These are phyloP conservation scores for Salpingus planirostris DNA, from an alignment of 2,888 invertebrate genomes.

Conservation along the genomic window DNA sequence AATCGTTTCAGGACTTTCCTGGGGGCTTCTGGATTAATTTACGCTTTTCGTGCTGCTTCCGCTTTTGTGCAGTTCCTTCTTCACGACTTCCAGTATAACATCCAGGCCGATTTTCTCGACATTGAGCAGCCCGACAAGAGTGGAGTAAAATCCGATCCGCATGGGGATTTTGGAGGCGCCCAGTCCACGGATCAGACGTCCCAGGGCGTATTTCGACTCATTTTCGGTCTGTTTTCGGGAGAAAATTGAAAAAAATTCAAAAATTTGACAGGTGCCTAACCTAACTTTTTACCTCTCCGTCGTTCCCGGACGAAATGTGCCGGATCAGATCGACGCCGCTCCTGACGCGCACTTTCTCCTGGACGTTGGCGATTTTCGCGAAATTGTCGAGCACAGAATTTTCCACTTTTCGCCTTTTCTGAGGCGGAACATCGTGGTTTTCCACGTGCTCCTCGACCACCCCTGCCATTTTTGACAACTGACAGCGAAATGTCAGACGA, in stretches of 20 bases:
- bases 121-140: constrained; percentile 54
- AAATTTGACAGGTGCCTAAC: constrained; percentile 17
- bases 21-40: no score
- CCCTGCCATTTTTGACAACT: no score
- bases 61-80: constrained; percentile 54
- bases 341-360: constrained; percentile 38
- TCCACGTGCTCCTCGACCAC: constrained; percentile 16
- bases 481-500: no score
- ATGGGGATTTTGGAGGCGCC: constrained; percentile 57
- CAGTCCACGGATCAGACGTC: constrained; percentile 61
- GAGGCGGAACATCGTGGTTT: constrained; percentile 10
- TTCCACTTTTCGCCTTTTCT: constrained; percentile 27
- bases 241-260: constrained; percentile 27
- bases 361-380: constrained; percentile 36
- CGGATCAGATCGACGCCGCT: constrained; percentile 37
- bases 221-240: constrained; percentile 52
- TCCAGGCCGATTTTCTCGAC: constrained; percentile 44
- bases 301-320: constrained; percentile 37
- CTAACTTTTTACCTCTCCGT: constrained; percentile 38
- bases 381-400: constrained; percentile 42
- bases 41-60: constrained; percentile 58
- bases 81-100: constrained; percentile 50
- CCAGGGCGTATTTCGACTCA: constrained; percentile 58
- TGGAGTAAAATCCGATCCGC: constrained; percentile 60
- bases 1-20: no score